phyloP scores from a whole-genome alignment of 2,888 invertebrate genomes.

The Caradrina kadenii region DNA sequence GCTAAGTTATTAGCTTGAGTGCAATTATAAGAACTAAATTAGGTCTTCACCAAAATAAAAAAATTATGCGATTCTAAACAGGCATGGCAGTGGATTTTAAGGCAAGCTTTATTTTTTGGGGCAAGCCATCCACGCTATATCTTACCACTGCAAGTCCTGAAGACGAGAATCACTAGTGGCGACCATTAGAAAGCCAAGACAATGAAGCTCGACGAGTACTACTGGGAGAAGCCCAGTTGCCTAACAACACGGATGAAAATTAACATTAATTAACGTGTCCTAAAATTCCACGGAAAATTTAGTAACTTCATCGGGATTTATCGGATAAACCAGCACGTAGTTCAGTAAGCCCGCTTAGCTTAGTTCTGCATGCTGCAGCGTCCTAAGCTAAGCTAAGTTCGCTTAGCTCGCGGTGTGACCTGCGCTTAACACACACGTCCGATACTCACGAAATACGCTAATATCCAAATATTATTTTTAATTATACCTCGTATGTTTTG shows the following conservation, averaged over 20 bases:
- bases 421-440: neutral
- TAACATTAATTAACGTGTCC: too few species aligned
- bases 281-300: neutral
- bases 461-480: slow-evolving; percentile 48
- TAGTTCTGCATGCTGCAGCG: too few species aligned
- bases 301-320: neutral
- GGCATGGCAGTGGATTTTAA: too few species aligned
- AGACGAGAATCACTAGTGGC: too few species aligned
- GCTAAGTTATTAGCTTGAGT: neutral
- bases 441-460: slow-evolving; percentile 22
- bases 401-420: neutral
- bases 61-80: neutral
- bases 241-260: too few species aligned
- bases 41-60: neutral
- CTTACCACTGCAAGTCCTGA: too few species aligned
- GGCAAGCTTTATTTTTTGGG: too few species aligned
- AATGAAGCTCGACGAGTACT: too few species aligned
- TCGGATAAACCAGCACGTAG: neutral
- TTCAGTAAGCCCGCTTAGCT: neutral
- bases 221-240: too few species aligned
- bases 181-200: too few species aligned
- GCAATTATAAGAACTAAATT: neutral
- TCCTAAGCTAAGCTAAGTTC: neutral
- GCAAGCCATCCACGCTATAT: too few species aligned
- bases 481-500: slow-evolving; percentile 49